Conservation (phyloP, 2,888 invertebrate genomes). For the Ashinkailepas kermadecensis region DNA sequence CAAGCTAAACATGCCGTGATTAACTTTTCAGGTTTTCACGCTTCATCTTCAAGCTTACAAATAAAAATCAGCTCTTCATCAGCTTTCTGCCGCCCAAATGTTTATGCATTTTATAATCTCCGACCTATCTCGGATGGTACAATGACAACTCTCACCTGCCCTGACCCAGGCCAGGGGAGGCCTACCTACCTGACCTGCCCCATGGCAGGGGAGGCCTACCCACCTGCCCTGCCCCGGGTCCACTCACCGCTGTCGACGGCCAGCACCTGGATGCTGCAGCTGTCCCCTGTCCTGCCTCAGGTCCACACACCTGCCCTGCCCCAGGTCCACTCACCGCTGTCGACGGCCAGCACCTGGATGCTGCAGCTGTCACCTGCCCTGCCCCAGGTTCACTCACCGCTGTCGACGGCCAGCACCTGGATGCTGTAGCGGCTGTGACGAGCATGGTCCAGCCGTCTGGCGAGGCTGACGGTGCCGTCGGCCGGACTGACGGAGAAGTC, state of each 20-base stretch:
- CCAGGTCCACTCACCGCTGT: conserved; percentile 51
- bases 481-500: conserved; percentile 71
- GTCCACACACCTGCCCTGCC: not conserved
- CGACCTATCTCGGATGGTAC: no score
- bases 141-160: no score
- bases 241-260: conserved; percentile 54
- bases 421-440: conserved; percentile 68
- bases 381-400: conserved; percentile 46
- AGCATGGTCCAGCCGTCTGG: conserved; percentile 74
- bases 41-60: no score
- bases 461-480: conserved; percentile 66
- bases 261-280: conserved; percentile 46
- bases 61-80: no score
- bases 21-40: no score
- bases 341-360: conserved; percentile 72
- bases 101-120: no score
- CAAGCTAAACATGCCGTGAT: no score
- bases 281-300: conserved; percentile 36
- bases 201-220: no score
- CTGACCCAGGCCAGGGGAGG: no score
- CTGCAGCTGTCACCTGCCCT: conserved; percentile 52
- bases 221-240: not conserved
- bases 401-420: conserved; percentile 71
- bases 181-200: no score
- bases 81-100: no score